Conservation (phyloP, 2,888 invertebrate genomes). For the Nymphalis c-album region DNA sequence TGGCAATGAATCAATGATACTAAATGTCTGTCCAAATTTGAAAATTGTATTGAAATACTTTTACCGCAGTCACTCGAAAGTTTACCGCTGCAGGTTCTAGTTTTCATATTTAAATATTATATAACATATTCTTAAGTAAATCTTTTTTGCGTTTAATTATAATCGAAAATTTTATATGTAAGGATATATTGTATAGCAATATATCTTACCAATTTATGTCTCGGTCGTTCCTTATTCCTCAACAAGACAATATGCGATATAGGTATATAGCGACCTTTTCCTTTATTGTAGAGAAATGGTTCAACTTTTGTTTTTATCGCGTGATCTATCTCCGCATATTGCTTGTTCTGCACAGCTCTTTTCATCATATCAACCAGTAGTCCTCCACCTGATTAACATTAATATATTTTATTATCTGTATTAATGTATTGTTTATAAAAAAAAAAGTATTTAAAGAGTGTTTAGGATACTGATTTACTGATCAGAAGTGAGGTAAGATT, state of each 20-base stretch:
- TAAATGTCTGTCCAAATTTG: no score
- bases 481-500: no score
- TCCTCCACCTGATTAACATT: conserved; percentile 86
- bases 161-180: background rate
- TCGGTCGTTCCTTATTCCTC: conserved; percentile 91
- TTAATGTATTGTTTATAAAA: background rate
- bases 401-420: background rate
- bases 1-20: no score
- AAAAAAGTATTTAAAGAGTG: no score
- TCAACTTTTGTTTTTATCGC: conserved; percentile 95
- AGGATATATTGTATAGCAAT: background rate
- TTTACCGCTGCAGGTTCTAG: no score
- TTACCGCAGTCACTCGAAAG: no score
- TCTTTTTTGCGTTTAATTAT: no score
- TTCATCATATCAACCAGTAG: conserved; percentile 97
- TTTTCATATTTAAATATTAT: no score
- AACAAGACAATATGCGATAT: conserved; percentile 93
- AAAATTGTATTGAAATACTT: no score
- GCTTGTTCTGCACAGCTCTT: conserved; percentile 92
- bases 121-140: no score
- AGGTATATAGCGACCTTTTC: conserved; percentile 94
- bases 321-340: conserved; percentile 95
- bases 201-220: conserved; percentile 86
- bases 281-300: conserved; percentile 96
- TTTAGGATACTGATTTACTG: no score